phyloP scores from a whole-genome alignment of 2,797 vertebrate genomes.

The Liparis tanakae region DNA sequence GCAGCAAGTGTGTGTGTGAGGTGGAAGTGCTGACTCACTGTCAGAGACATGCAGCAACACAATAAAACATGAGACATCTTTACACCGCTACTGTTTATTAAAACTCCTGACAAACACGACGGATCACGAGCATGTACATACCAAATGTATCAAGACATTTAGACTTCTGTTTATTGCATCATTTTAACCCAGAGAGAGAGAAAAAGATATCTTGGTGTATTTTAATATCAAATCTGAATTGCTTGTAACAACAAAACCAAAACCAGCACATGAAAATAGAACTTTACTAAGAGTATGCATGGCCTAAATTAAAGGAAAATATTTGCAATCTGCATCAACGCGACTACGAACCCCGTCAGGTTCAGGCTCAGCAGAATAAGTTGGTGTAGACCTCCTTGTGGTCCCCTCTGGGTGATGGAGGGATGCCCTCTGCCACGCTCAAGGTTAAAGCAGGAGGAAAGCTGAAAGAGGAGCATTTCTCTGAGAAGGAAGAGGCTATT shows the following conservation, averaged over 20 bases:
- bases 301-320: not conserved
- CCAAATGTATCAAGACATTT: not conserved
- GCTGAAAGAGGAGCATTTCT: constrained; percentile 36
- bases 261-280: not conserved
- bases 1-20: constrained; percentile 23
- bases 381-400: constrained; percentile 17
- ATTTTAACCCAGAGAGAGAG: not conserved
- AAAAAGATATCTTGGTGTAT: not conserved
- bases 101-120: constrained; percentile 7
- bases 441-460: constrained; percentile 57
- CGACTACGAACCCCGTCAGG: constrained; percentile 7
- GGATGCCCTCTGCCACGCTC: constrained; percentile 42
- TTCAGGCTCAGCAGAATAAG: constrained; percentile 12
- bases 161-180: too few relatives aligned
- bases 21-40: constrained; percentile 67
- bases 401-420: constrained; percentile 45
- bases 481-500: constrained; percentile 37
- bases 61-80: constrained; percentile 15
- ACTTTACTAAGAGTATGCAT: too few relatives aligned
- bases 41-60: constrained; percentile 42
- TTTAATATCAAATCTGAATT: not conserved
- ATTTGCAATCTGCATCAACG: too few relatives aligned
- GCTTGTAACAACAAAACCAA: not conserved
- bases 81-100: constrained; percentile 19
- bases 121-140: not conserved